Evolutionary conservation across 2,888 invertebrate species (phyloP).

Genomic region (Stramonita haemastoma): DNA sequence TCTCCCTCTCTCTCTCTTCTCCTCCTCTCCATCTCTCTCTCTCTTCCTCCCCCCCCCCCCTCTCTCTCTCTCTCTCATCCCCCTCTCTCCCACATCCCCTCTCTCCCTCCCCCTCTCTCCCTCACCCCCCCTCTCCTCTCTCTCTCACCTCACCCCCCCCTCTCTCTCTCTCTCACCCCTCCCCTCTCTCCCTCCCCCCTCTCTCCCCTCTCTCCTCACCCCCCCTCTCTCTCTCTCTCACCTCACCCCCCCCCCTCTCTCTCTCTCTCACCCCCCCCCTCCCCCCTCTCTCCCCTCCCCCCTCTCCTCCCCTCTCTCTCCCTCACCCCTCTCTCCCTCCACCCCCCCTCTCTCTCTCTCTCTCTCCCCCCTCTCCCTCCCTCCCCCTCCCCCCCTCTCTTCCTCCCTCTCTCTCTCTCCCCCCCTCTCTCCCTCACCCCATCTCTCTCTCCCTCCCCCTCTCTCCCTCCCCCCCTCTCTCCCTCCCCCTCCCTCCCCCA

Average conservation of each 20-base stretch:
- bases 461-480: neutral
- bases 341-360: neutral
- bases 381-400: slow-evolving; percentile 40
- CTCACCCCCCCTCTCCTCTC: no score
- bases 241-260: neutral
- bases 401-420: slow-evolving; percentile 41
- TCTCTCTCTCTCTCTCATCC: no score
- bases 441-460: neutral
- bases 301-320: neutral
- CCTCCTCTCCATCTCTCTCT: no score
- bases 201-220: no score
- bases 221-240: neutral
- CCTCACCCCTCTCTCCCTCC: neutral
- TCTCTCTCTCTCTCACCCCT: no score
- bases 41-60: no score
- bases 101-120: no score
- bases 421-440: neutral
- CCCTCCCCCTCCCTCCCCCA: neutral
- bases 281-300: neutral
- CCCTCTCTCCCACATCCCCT: no score
- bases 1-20: no score
- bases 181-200: no score
- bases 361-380: neutral
- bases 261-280: neutral
- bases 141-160: no score